These are phyloP conservation scores for Tachypleus tridentatus DNA, from an alignment of 1,140 invertebrate species.

Conservation along the genomic window DNA sequence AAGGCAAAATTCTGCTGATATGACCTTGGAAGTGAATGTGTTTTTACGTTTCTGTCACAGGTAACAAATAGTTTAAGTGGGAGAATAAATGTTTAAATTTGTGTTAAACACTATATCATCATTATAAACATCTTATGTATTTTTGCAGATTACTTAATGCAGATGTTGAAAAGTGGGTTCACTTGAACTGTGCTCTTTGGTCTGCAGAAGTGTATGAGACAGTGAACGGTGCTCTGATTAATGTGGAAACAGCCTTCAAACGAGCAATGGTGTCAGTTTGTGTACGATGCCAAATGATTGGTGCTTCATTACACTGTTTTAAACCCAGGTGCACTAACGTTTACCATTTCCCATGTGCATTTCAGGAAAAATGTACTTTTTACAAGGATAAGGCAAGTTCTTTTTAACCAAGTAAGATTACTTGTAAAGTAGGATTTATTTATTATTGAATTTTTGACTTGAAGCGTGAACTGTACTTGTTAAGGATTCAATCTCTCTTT, in stretches of 20 bases:
- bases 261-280: constrained; percentile 64
- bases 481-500: too few species aligned
- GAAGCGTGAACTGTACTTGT: too few species aligned
- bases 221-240: constrained; percentile 87
- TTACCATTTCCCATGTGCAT: constrained; percentile 91
- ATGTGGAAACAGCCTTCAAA: constrained; percentile 79
- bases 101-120: too few species aligned
- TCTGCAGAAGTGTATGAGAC: constrained; percentile 96
- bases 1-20: too few species aligned
- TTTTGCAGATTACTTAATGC: constrained; percentile 67
- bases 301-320: constrained; percentile 91
- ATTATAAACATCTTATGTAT: too few species aligned
- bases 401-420: too few species aligned
- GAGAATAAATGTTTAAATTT: too few species aligned
- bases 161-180: constrained; percentile 98
- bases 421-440: too few species aligned
- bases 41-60: too few species aligned
- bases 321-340: constrained; percentile 77
- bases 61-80: too few species aligned
- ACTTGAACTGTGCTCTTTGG: constrained; percentile 98
- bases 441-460: too few species aligned
- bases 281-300: constrained; percentile 61
- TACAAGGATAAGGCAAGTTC: constrained; percentile 79
- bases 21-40: too few species aligned
- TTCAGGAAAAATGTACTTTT: constrained; percentile 84